Conservation (phyloP, 2,888 invertebrate genomes). For the Chydorus sphaericus region DNA sequence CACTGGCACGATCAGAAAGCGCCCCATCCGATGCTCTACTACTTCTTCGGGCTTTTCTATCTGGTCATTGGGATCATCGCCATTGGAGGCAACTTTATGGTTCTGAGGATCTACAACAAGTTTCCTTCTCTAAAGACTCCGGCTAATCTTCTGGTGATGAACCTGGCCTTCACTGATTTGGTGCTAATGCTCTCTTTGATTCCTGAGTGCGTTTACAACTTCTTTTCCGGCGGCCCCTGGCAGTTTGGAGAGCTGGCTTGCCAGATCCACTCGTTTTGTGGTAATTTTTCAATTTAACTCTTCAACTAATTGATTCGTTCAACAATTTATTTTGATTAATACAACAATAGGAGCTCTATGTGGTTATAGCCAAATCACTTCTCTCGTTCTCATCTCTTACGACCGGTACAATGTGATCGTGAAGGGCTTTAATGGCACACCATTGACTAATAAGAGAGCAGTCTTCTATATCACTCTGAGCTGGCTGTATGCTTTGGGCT, state of each 20-base stretch:
- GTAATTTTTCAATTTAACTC: background rate
- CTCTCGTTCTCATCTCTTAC: constrained; percentile 26
- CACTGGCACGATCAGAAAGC: constrained; percentile 14
- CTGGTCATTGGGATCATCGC: constrained; percentile 7
- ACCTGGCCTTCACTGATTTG: constrained; percentile 26
- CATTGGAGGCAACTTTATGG: constrained; percentile 6
- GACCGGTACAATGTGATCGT: constrained; percentile 29
- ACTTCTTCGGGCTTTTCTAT: constrained; percentile 11
- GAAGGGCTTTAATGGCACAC: constrained; percentile 24
- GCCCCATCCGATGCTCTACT: constrained; percentile 11
- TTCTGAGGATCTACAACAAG: constrained; percentile 5
- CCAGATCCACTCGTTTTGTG: constrained; percentile 25
- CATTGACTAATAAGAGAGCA: constrained; percentile 22
- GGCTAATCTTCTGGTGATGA: constrained; percentile 27
- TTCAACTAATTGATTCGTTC: background rate
- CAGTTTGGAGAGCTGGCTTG: constrained; percentile 24
- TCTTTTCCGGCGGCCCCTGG: constrained; percentile 22
- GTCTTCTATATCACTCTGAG: constrained; percentile 26
- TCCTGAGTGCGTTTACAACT: constrained; percentile 16
- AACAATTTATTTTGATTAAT: background rate
- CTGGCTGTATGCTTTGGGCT: constrained; percentile 29
- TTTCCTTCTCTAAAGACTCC: constrained; percentile 23
- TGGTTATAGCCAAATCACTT: constrained; percentile 29
- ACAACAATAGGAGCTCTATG: constrained; percentile 25
- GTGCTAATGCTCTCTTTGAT: constrained; percentile 25